phyloP scores from a whole-genome alignment of 2,888 invertebrate species.

The Apoderus coryli region DNA sequence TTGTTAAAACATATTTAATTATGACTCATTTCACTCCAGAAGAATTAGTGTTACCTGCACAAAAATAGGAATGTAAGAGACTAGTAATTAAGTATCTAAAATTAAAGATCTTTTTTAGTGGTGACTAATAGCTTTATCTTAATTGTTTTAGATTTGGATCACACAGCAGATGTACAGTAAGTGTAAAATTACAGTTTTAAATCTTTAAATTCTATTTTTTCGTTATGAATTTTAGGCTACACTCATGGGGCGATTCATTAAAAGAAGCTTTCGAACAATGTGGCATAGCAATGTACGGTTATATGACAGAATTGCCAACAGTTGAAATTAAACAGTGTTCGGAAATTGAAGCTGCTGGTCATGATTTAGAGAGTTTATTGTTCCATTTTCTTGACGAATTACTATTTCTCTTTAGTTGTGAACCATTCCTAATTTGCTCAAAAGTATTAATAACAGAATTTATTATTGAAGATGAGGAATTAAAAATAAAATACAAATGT shows the following conservation, averaged over 20 bases:
- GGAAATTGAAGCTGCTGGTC: slow-evolving; percentile 75
- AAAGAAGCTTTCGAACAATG: slow-evolving; percentile 90
- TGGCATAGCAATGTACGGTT: slow-evolving; percentile 92
- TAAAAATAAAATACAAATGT: slow-evolving; percentile 63
- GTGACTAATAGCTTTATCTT: no score
- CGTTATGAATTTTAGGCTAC: slow-evolving; percentile 59
- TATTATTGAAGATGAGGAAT: slow-evolving; percentile 52
- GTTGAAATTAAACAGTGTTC: slow-evolving; percentile 68
- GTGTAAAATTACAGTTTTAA: no score
- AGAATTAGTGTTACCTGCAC: no score
- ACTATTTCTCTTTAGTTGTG: slow-evolving; percentile 81
- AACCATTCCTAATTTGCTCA: slow-evolving; percentile 76
- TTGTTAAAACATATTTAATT: no score
- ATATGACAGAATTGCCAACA: slow-evolving; percentile 84
- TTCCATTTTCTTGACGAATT: slow-evolving; percentile 92
- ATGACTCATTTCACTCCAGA: no score
- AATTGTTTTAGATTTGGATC: slow-evolving; percentile 76
- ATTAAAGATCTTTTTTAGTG: no score
- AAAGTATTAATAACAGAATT: slow-evolving; percentile 81
- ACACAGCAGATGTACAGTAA: slow-evolving; percentile 98
- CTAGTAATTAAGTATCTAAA: no score
- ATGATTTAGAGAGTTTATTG: slow-evolving; percentile 76
- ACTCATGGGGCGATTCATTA: slow-evolving; percentile 81
- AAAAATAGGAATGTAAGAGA: no score
- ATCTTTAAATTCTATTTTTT: slow-evolving; percentile 7